Base-by-base conservation (phyloP, 2,113 vertebrate genomes). In the Pseudopipra pipra region DNA sequence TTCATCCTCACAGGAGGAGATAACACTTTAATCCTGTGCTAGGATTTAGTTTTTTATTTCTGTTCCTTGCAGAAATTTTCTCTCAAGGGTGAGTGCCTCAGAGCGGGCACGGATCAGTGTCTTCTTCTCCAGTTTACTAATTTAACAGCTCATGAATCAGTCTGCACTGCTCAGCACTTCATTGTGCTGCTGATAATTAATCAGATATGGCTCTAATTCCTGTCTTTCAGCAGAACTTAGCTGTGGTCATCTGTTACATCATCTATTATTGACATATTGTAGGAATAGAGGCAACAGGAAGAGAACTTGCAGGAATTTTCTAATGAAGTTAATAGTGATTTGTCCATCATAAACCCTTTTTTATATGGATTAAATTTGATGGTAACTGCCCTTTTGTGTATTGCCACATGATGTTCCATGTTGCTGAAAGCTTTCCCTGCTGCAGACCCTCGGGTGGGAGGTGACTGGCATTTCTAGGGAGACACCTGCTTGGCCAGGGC, bases 71-170 rank as follows among this genome's bases (percentile, higher is more conserved):
- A 72, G 85, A 65, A 83, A 13, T 86, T 31, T 66, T 95, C 46
- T 35, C 65, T 88, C 51, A 24, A 82, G 85, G 66, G 39, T 79
- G 77, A 79, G 47, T 71, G 85, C 20, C 66, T 91, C 55, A 11
- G 43, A 56, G 25, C 2, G 0, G 59, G 47, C 47, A 71, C 14
- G 0, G 63, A 82, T 87, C 90, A 56, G 75, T 87, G 80, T 66
- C 90, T 95, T 81, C 27, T 73, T 72, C 87, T 95, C 80, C 79
- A 63, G 85, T 95, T 97, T 94, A 88, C 90, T 95, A 83, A 82
- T 97, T 96, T 96, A 96, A 94, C 85, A 95, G 97, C 90, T 97
- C 92, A 73, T 95, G 96, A 89, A 95, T 94, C 95, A 97, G 96
- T 94, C 89, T 97, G 94, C 90, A 67, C 62, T 24, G 44, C 94